Base-by-base conservation (phyloP, 2,888 invertebrate species). In the Drosophila algonquin region DNA sequence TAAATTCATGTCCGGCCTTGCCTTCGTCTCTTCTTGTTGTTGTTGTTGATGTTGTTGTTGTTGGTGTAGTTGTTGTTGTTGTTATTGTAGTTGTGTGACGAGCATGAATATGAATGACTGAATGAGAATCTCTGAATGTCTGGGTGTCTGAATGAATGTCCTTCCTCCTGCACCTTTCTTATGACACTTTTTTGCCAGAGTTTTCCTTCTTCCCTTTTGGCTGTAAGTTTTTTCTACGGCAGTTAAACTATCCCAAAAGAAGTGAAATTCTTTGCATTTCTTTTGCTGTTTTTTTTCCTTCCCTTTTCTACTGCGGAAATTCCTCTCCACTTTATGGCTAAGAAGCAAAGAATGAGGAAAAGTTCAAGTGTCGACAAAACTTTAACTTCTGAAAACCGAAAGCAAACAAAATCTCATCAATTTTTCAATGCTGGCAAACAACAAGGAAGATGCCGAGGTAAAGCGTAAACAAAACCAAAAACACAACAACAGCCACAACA, bases 351-450 rank as follows among this genome's bases (percentile, higher is more conserved):
- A 8, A 8, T n/a, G 30, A 30, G 8, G 52, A 86, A 80, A 71
- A 75, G 75, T 80, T 88, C 71, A 86, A 82, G 86, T 71, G 68
- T 72, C 50, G 65, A 50, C 47, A 48, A 45, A 67, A 67, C 65
- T 67, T 67, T 35, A 71, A 45, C 65, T 67, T 51, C 45, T 35
- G 51, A 59, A 71, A 63, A 40, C 40, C 56, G 56, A 68, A 81
- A 73, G 65, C 65, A 58, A 74, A 82, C 63, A 53, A 69, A 81
- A 84, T 76, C 87, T 78, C 89, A 82, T 82, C 76, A 89, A 82
- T 79, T 79, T 89, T 87, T 84, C 82, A 81, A 74, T 69, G 68
- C 65, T 52, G 2, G 8, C 30, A 8, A 8, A 30, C 30, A 30
- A 8, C 5, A 8, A 8, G 2, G 8, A 27, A 30, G 81, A 87